Evolutionary conservation across 2,888 invertebrate genomes (phyloP), one percentile per base, ranked within the genome.

Genomic region (Synergus umbraculus): DNA sequence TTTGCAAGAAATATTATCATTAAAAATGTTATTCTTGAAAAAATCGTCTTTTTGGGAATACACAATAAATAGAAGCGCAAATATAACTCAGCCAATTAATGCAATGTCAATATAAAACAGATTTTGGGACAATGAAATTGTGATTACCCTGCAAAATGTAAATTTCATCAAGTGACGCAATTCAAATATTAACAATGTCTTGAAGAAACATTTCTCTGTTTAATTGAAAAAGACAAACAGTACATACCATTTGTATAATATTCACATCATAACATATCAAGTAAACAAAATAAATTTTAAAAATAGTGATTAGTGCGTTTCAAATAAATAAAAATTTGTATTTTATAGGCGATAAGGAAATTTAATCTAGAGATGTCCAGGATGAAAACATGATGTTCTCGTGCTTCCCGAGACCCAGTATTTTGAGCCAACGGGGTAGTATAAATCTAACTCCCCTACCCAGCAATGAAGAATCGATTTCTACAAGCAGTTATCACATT

Each of bases 361-460:
- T 83, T 79, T 81, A 85, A 69, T 79, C 69, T 44, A 77, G 82
- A 81, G 78, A 88, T 87, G 87, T 49, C 22, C 77, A 81, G 81
- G 81, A 84, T 63, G 78, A 83, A 81, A 84, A 78, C 83, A 90
- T 89, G 88, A 91, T 91, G 85, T 91, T 91, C 83, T 89, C 90
- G 84, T 90, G 91, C 81, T 90, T 91, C 76, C 91, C 91, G 37
- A 88, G 86, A 76, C 86, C 89, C 12, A 90, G 84, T 82, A 89
- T 91, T 83, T 85, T 90, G 84, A 89, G 90, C 60, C 90, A 90
- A 84, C 88, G 88, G 83, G 91, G 91, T 43, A 91, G 90, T 67
- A 88, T 91, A 58, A 91, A 90, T 83, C 86, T 91, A 49, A 84
- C 88, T 78, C 87, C 88, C 81, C 82, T 88, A 58, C 85, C 90